These are phyloP conservation scores for Cistogaster globosa DNA, from an alignment of 2,888 invertebrate species.

Conservation along the genomic window DNA sequence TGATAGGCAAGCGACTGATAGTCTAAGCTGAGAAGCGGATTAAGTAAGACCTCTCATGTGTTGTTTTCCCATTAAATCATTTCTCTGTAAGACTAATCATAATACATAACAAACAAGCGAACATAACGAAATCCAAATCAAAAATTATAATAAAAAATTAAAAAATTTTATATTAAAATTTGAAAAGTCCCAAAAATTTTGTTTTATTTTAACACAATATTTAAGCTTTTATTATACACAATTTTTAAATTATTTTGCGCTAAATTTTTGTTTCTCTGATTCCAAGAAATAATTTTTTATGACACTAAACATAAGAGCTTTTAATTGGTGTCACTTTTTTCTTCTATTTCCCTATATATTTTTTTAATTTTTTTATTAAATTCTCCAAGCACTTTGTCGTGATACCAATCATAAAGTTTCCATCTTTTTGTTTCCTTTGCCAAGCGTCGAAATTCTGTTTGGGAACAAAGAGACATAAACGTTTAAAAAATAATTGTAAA, in stretches of 20 bases:
- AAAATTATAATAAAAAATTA: too few species aligned
- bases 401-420: conserved; percentile 28
- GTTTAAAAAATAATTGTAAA: conserved; percentile 27
- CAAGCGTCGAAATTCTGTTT: conserved; percentile 43
- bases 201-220: too few species aligned
- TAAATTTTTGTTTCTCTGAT: background rate
- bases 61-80: too few species aligned
- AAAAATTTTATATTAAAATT: too few species aligned
- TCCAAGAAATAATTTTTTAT: conserved; percentile 7
- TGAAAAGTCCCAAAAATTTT: too few species aligned
- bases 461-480: conserved; percentile 23
- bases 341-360: background rate
- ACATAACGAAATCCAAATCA: too few species aligned
- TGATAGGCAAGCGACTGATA: too few species aligned
- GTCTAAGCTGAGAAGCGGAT: too few species aligned
- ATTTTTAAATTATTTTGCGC: background rate
- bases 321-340: conserved; percentile 56
- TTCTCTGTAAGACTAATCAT: too few species aligned
- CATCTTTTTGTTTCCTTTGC: conserved; percentile 20
- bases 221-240: too few species aligned
- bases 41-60: too few species aligned
- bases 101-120: too few species aligned
- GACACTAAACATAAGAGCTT: conserved; percentile 16
- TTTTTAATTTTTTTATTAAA: conserved; percentile 3
- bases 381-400: conserved; percentile 14